Evolutionary conservation across 2,113 vertebrate species (phyloP).

Genomic region (Cervus canadensis): DNA sequence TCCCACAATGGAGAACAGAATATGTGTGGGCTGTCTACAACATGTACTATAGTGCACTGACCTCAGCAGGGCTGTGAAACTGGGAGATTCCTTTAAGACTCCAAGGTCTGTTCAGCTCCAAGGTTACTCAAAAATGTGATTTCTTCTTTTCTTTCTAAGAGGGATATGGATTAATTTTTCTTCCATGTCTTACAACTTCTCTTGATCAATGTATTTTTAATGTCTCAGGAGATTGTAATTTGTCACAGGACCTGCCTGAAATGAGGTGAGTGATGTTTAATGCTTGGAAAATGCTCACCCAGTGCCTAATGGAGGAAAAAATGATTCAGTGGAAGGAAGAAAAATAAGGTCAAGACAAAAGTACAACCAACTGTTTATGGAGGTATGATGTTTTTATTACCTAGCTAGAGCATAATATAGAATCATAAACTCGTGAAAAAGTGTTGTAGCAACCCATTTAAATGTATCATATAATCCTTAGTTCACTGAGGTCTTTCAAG

Average conservation of each 20-base stretch:
- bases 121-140: neutral
- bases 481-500: neutral
- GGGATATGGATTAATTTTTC: neutral
- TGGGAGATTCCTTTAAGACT: neutral
- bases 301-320: neutral
- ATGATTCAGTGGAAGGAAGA: neutral
- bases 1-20: neutral
- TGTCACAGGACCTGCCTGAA: constrained; percentile 10
- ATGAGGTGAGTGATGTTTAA: neutral
- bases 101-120: neutral
- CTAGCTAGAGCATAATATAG: constrained; percentile 4
- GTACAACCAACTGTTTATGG: neutral
- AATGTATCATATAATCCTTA: neutral
- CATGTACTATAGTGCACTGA: neutral
- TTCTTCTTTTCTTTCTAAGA: neutral
- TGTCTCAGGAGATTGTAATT: neutral
- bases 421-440: neutral
- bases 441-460: neutral
- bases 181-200: constrained; percentile 13
- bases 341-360: neutral
- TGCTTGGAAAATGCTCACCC: neutral
- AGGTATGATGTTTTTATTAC: neutral
- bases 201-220: constrained; percentile 39
- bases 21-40: neutral
- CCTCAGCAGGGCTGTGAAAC: neutral